A percentile compares a stretch with the other conserved stretches of the same genome.
Conservation (phyloP, 2,888 invertebrate genomes). For the Herminia tarsipennalis region DNA sequence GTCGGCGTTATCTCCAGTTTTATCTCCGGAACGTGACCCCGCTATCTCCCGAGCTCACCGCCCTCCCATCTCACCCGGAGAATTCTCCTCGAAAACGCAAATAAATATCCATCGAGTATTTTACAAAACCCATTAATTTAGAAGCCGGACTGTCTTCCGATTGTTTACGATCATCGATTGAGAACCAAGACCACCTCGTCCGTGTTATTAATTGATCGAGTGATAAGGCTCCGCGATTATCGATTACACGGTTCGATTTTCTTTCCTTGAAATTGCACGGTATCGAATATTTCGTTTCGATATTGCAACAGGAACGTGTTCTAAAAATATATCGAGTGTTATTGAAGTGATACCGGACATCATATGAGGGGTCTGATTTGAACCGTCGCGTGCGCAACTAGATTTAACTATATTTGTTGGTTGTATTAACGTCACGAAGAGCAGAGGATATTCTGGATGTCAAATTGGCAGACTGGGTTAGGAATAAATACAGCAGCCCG, state of each 20-base stretch:
- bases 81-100: conserved; percentile 59
- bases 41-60: conserved; percentile 69
- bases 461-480: too few species aligned
- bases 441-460: too few species aligned
- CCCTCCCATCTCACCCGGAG: conserved; percentile 74
- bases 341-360: conserved; percentile 47
- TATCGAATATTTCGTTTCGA: conserved; percentile 29
- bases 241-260: conserved; percentile 56
- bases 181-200: conserved; percentile 80
- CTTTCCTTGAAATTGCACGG: conserved; percentile 35
- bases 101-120: conserved; percentile 56
- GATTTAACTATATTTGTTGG: too few species aligned
- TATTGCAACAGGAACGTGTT: conserved; percentile 44
- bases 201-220: conserved; percentile 78
- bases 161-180: conserved; percentile 68
- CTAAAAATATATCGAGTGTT: conserved; percentile 54
- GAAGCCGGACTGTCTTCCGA: conserved; percentile 73
- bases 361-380: conserved; percentile 36
- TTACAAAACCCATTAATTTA: conserved; percentile 75
- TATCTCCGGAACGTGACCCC: conserved; percentile 82
- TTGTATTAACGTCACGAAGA: too few species aligned
- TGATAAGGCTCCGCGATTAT: conserved; percentile 61
- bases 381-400: conserved; percentile 28
- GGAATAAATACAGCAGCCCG: too few species aligned
- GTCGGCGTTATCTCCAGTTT: conserved; percentile 69